Conservation (phyloP, 1,140 invertebrate species). For the Diploscapter pachys region DNA sequence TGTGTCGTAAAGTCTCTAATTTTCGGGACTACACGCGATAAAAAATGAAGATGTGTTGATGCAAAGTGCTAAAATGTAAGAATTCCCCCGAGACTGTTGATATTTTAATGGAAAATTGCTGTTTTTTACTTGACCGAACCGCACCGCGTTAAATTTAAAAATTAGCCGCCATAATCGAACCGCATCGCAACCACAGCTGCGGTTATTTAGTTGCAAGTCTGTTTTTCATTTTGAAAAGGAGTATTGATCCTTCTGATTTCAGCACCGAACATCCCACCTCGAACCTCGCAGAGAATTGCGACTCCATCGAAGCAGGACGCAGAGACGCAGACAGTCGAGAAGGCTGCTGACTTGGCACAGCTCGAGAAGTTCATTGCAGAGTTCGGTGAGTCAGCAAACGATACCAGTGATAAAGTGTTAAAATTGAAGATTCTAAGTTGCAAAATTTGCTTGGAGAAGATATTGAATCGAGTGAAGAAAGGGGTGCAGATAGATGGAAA, state of each 20-base stretch:
- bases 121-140: no score
- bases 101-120: no score
- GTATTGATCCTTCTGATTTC: slow-evolving; percentile 13
- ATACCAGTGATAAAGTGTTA: not conserved
- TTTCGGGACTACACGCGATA: no score
- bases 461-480: slow-evolving; percentile 1
- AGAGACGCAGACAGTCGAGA: not conserved
- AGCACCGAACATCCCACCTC: slow-evolving; percentile 22
- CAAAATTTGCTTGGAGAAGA: slow-evolving; percentile 27
- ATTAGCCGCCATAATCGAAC: no score
- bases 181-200: not conserved
- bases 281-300: slow-evolving; percentile 25
- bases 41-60: no score
- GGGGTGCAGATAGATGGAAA: slow-evolving; percentile 15
- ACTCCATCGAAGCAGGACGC: slow-evolving; percentile 1
- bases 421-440: slow-evolving; percentile 18
- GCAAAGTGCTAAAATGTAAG: no score
- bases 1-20: no score
- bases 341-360: not conserved
- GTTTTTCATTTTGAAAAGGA: not conserved
- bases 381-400: slow-evolving; percentile 3
- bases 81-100: no score
- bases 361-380: slow-evolving; percentile 15
- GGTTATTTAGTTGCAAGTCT: slow-evolving; percentile 1
- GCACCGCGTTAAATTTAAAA: no score